Percentiles rank a stretch among this genome's conserved stretches.
Conservation (phyloP, 2,797 vertebrate genomes). For the Tenualosa ilisha region DNA sequence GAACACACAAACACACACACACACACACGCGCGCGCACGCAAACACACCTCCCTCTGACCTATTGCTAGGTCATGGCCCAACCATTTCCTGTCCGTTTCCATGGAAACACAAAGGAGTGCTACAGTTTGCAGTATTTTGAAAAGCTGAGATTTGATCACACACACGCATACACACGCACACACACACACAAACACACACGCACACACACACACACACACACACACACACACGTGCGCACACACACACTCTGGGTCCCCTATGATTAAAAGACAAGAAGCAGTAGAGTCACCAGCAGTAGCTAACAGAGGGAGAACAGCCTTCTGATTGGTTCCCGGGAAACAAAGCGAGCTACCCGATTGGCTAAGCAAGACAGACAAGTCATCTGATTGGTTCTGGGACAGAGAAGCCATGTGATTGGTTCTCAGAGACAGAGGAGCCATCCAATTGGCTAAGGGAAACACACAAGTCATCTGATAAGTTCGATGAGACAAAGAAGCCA, state of each 20-base stretch:
- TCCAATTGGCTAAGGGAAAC: too few species aligned
- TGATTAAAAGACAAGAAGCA: background rate
- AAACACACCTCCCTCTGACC: conserved; percentile 30
- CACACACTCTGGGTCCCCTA: background rate
- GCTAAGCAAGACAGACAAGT: too few species aligned
- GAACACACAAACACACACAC: conserved; percentile 7
- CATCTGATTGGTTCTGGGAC: too few species aligned
- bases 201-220: background rate
- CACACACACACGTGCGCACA: background rate
- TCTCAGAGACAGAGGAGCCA: too few species aligned
- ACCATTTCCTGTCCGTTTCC: conserved; percentile 44
- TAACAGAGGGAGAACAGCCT: too few species aligned
- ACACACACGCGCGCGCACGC: background rate
- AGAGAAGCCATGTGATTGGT: too few species aligned
- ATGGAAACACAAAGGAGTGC: conserved; percentile 49
- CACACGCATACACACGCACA: background rate
- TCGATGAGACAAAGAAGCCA: too few species aligned
- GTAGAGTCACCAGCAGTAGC: too few species aligned
- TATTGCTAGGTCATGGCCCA: conserved; percentile 15
- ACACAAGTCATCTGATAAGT: too few species aligned
- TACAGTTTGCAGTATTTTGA: conserved; percentile 54
- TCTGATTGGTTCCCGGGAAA: too few species aligned
- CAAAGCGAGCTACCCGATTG: too few species aligned
- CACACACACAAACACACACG: background rate
- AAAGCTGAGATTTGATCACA: background rate